Evolutionary conservation across 2,888 invertebrate genomes (phyloP), one percentile per base, ranked within the genome.

Genomic region (Macrophya annulata): DNA sequence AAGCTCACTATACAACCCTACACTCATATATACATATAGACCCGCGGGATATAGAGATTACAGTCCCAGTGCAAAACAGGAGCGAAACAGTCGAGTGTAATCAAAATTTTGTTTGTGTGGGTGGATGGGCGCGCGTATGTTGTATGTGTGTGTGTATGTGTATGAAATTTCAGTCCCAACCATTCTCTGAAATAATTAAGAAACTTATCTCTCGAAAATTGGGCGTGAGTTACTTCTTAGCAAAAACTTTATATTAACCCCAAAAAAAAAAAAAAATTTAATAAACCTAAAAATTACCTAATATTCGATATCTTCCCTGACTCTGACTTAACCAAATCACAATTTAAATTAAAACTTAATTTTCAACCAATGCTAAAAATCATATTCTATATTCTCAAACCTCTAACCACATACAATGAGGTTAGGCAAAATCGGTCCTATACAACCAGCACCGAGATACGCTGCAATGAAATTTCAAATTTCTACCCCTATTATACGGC

Each of bases 141-240:
- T 21, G 12, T 31, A 62, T 62, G 62, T 3, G 12, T 62, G 25
- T 62, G 21, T 62, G 10, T 25, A 3, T 62, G 62, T 21, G 12
- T 31, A 62, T 62, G 62, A 37, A 68, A 68, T 68, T 37, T 37
- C 68, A 37, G 68, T 68, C 25, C 17, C 6, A 37, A 68, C 68
- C 31, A 68, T 68, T 37, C 17, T 68, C 0, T 31, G 25, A 68
- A 68, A 68, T 68, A 37, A 68, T 68, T 15, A 37, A 37, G 37
- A 68, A 68, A 68, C 68, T 68, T 68, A 68, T 68, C 68, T 68
- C 31, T 5, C 37, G 37, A 37, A 31, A 25, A 68, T 37, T 68
- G 17, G 12, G 3, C 12, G 12, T 37, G 68, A 12, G 1, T 55
- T 55, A n/a, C n/a, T 55, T 8, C n/a, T 55, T n/a, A 2, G n/a